Evolutionary conservation across 1,140 invertebrate species (phyloP), one percentile per base, ranked within the genome.

Genomic region (Scaptomyza graminum): DNA sequence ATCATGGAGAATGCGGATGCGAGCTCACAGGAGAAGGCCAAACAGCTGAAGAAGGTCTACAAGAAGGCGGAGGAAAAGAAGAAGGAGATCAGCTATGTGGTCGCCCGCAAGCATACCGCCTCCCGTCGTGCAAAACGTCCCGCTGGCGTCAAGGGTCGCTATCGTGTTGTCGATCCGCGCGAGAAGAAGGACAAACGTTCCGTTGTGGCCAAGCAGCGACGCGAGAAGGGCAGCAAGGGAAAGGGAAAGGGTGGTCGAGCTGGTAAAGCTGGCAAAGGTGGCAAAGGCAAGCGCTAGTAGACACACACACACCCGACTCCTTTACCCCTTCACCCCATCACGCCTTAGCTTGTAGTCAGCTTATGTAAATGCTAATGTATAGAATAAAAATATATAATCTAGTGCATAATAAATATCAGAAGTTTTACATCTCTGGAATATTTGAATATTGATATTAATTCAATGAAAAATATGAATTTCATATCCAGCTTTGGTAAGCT

Each of bases 131-230:
- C 95, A 25, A 92, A 93, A 37, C 93, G 97, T 78, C 98, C 98
- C 0, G 91, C 94, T 0, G 97, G 98, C 16, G 95, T 98, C 0
- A 97, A 98, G 92, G 98, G 98, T 60, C 95, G 93, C 11, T 99
- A 96, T 91, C 98, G 96, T 91, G 94, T 99, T 3, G 99, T 99
- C 0, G 98, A 99, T 94, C 95, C 95, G 5, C 93, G 98, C 65
- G 96, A 99, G 95, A 99, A 99, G 92, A 99, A 99, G 92, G 99
- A 99, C 92, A 93, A 95, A 68, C 93, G 95, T 44, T 94, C 94
- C 3, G 92, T 94, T 62, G 96, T 95, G 82, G 94, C 94, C 1
- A 95, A 95, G 70, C 93, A 74, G 43, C 80, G 70, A 4, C 81
- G 88, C 16, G 70, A 83, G 39, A 87, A 85, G 61, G 73, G 80